These are phyloP conservation scores for Ruditapes philippinarum DNA, from an alignment of 1,140 invertebrate species.

Conservation along the genomic window DNA sequence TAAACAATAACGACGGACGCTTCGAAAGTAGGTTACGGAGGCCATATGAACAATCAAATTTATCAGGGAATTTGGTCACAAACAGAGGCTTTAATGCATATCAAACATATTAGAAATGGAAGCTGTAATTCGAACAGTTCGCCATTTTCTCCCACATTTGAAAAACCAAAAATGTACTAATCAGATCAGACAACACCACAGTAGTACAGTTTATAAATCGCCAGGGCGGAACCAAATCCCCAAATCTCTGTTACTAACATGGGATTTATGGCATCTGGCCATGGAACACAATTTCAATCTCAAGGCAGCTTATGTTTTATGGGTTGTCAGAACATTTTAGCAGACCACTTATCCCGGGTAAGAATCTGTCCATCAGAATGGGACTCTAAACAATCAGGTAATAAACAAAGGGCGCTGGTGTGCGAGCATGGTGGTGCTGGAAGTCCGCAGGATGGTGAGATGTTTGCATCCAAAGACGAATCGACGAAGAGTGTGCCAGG, in stretches of 20 bases:
- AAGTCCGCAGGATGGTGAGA: no score
- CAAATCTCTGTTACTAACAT: slow-evolving; percentile 47
- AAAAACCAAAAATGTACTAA: slow-evolving; percentile 3
- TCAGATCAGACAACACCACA: not conserved
- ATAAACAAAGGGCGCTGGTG: no score
- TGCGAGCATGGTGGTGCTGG: not conserved
- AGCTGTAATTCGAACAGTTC: not conserved
- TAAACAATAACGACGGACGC: not conserved
- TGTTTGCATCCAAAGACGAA: not conserved
- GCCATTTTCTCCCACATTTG: not conserved
- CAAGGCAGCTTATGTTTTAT: slow-evolving; percentile 43
- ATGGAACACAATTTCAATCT: slow-evolving; percentile 34
- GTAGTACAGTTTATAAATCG: slow-evolving; percentile 43
- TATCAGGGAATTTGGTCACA: no score
- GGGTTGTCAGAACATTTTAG: slow-evolving; percentile 17
- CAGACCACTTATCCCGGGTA: slow-evolving; percentile 15
- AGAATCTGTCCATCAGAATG: slow-evolving; percentile 21
- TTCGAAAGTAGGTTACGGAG: slow-evolving; percentile 13
- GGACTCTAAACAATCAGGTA: slow-evolving; percentile 45
- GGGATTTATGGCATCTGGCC: slow-evolving; percentile 59
- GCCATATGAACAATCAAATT: no score
- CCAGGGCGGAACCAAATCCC: slow-evolving; percentile 32
- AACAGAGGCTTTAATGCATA: not conserved
- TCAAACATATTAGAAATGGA: slow-evolving; percentile 4
- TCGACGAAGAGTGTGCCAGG: slow-evolving; percentile 33